phyloP scores from a whole-genome alignment of 2,888 invertebrate genomes.

The Ennomos quercinarius region DNA sequence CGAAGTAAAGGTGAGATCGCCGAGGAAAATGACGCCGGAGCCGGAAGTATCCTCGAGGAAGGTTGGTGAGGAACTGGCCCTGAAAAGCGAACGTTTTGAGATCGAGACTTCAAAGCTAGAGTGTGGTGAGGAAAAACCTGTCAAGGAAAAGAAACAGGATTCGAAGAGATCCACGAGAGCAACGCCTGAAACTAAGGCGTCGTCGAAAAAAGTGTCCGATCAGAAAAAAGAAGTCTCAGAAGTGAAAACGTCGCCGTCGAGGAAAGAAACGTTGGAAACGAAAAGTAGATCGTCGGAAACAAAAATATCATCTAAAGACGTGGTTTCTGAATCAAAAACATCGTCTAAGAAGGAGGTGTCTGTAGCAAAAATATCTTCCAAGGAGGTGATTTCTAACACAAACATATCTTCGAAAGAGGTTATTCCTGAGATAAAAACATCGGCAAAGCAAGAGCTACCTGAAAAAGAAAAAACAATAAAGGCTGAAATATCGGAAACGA shows the following conservation, averaged over 20 bases:
- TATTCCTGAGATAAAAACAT: constrained; percentile 3
- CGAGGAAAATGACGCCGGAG: constrained; percentile 5
- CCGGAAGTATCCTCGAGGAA: constrained; percentile 1
- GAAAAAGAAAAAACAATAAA: constrained; percentile 4
- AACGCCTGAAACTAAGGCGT: constrained; percentile 5
- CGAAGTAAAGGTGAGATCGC: not conserved
- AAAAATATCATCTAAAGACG: constrained; percentile 6
- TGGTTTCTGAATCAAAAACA: constrained; percentile 1
- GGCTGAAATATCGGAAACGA: constrained; percentile 4
- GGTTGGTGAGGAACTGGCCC: constrained; percentile 6
- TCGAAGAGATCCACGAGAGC: constrained; percentile 20
- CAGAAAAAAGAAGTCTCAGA: constrained; percentile 5
- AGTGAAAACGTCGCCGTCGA: not conserved
- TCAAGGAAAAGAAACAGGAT: constrained; percentile 19
- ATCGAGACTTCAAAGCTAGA: constrained; percentile 12
- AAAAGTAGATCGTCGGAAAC: constrained; percentile 1
- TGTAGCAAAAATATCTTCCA: not conserved
- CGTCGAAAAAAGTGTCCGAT: constrained; percentile 9
- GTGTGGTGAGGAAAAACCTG: constrained; percentile 21
- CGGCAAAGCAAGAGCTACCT: not conserved
- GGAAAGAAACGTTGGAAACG: constrained; percentile 10
- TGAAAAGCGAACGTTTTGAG: constrained; percentile 7
- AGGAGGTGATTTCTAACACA: constrained; percentile 5
- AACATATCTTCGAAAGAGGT: constrained; percentile 5
- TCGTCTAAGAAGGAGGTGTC: constrained; percentile 5